Evolutionary conservation across 2,113 vertebrate species (phyloP), one percentile per base, ranked within the genome.

Genomic region (Oryzias curvinotus): DNA sequence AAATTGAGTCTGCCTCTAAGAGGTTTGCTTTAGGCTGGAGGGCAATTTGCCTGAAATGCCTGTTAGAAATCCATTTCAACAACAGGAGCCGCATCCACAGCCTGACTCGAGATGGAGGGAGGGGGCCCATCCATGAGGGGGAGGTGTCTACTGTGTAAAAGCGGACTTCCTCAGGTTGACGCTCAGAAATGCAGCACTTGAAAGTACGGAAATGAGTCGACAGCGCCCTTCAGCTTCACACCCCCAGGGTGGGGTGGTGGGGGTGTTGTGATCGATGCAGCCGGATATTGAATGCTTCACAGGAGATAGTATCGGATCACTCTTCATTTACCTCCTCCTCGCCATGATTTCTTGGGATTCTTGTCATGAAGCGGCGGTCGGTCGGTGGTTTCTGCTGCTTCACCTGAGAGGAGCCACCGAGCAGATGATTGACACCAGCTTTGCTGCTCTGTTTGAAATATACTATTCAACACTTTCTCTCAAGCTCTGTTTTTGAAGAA

Each of bases 1-100:
- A 82, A 83, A 79, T 65, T 46, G 42, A 60, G 65, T 78, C 77
- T 77, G 53, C 52, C 57, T 76, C 57, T 19, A 46, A 72, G 67
- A 77, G 65, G 73, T 73, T 80, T 76, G 57, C 68, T 62, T 47
- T 70, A 70, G 50, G 47, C 73, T 78, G 74, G 70, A 77, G 76
- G 70, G 64, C 68, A 80, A 82, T 84, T 63, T 80, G 50, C 55
- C 50, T 71, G 45, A 80, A 80, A 78, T 73, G 68, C 81, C 18
- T 54, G 69, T 67, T 77, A 59, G 58, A 72, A 69, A 77, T 71
- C 73, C 82, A 80, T 82, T 77, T 77, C 61, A 45, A 61, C 52
- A 72, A 55, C 47, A 15, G 57, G 16, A 73, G 67, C 28, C 56
- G 50, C 10, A 74, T 18, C 26, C 26, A 28, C 26, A 28, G 36